phyloP scores from a whole-genome alignment of 2,888 invertebrate species.

The Nebria salina region DNA sequence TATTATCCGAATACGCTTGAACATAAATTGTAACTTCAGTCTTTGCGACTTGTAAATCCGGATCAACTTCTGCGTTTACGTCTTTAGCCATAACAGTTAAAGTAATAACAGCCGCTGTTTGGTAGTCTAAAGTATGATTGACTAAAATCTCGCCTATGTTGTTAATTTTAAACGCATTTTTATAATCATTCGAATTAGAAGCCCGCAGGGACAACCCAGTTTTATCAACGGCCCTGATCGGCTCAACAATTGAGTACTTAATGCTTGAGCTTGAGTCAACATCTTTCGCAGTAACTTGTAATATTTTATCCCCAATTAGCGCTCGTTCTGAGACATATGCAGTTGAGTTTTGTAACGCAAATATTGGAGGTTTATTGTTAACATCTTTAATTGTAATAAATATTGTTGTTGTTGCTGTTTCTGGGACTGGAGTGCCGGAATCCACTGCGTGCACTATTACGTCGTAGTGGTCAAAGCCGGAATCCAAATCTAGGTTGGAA shows the following conservation, averaged over 20 bases:
- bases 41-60: conserved; percentile 71
- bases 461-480: conserved; percentile 74
- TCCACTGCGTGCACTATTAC: conserved; percentile 80
- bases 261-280: conserved; percentile 76
- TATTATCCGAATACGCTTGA: conserved; percentile 79
- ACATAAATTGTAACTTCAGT: conserved; percentile 81
- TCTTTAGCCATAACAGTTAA: conserved; percentile 77
- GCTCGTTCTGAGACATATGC: conserved; percentile 79
- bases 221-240: conserved; percentile 76
- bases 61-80: conserved; percentile 73
- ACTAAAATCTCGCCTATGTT: conserved; percentile 75
- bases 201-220: conserved; percentile 76
- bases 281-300: conserved; percentile 75
- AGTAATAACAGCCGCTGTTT: conserved; percentile 78
- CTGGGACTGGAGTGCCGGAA: conserved; percentile 76
- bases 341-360: conserved; percentile 70
- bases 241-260: conserved; percentile 74
- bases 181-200: conserved; percentile 71
- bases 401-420: conserved; percentile 81
- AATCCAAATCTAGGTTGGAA: conserved; percentile 76
- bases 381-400: conserved; percentile 78
- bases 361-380: conserved; percentile 84
- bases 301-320: conserved; percentile 69
- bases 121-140: conserved; percentile 75
- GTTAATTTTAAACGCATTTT: conserved; percentile 76